These are phyloP conservation scores for Xiphias gladius DNA, from an alignment of 2,113 vertebrate species.

Conservation along the genomic window DNA sequence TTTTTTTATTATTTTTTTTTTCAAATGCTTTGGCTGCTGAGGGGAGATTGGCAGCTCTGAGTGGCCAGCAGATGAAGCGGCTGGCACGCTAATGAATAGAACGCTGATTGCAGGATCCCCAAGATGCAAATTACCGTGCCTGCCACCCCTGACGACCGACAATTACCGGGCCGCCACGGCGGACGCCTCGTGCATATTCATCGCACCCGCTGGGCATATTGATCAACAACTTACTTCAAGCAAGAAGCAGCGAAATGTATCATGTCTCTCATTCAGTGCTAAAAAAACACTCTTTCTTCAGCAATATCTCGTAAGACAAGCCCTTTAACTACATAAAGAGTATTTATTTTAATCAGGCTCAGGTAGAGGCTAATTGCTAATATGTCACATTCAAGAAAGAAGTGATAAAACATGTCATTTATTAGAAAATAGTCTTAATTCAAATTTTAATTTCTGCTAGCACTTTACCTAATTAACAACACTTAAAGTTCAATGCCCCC, in stretches of 20 bases:
- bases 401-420: constrained; percentile 57
- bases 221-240: constrained; percentile 91
- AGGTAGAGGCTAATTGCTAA: constrained; percentile 55
- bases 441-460: constrained; percentile 42
- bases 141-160: constrained; percentile 96
- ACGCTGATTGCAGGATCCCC: constrained; percentile 99
- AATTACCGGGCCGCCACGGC: constrained; percentile 92
- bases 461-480: constrained; percentile 47
- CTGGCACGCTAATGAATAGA: constrained; percentile 99
- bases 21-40: constrained; percentile 84
- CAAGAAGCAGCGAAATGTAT: constrained; percentile 68
- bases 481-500: constrained; percentile 31
- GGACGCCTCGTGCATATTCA: constrained; percentile 98
- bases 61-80: constrained; percentile 98
- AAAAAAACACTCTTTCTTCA: constrained; percentile 46
- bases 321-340: constrained; percentile 47
- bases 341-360: constrained; percentile 57
- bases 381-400: constrained; percentile 18
- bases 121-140: constrained; percentile 98
- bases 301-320: constrained; percentile 39
- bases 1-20: constrained; percentile 79
- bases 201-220: constrained; percentile 95
- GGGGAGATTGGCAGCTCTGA: constrained; percentile 98
- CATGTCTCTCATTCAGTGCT: constrained; percentile 46
- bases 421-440: constrained; percentile 44